Evolutionary conservation across 1,140 invertebrate genomes (phyloP), one percentile per base, ranked within the genome.

Genomic region (Drosophila subobscura): DNA sequence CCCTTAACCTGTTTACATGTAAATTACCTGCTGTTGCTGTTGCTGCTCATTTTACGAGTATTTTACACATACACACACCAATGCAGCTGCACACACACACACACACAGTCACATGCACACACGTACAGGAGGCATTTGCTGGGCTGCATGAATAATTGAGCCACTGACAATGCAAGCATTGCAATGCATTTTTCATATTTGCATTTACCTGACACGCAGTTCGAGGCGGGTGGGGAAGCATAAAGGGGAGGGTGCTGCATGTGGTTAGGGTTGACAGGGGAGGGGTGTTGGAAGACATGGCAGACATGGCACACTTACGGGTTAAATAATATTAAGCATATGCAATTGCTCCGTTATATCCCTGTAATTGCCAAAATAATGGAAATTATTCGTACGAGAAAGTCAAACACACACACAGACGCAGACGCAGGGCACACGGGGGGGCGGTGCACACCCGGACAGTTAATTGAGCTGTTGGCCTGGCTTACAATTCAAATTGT

Each of bases 391-490:
- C 73, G 63, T 77, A 67, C 73, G 72, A 70, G 52, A 70, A 63
- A 74, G 72, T 51, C 66, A 68, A 25, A 74, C 44, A 54, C 12
- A 40, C 20, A 49, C 52, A 56, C 53, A 64, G 56, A 53, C 22
- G 40, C 55, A 55, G 6, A 27, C 14, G 33, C 49, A 44, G 2
- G 25, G 25, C 42, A 8, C 5, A 41, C 37, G 40, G 20, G 23
- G 27, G 25, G 27, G 29, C 49, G 40, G 12, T 20, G 22, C 52
- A 44, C 47, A 50, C 49, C 45, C 72, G 72, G 77, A 67, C 75
- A 85, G 81, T 88, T 88, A 86, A 85, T 86, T 85, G 83, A 85
- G 83, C 81, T 86, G 74, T 88, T 70, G 65, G 75, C 3, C 65
- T 64, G 79, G 77, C 81, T 86, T 85, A 85, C 81, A 86, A 86